These are phyloP conservation scores for Gymnodraco acuticeps DNA, from an alignment of 2,797 vertebrate genomes.

Conservation along the genomic window DNA sequence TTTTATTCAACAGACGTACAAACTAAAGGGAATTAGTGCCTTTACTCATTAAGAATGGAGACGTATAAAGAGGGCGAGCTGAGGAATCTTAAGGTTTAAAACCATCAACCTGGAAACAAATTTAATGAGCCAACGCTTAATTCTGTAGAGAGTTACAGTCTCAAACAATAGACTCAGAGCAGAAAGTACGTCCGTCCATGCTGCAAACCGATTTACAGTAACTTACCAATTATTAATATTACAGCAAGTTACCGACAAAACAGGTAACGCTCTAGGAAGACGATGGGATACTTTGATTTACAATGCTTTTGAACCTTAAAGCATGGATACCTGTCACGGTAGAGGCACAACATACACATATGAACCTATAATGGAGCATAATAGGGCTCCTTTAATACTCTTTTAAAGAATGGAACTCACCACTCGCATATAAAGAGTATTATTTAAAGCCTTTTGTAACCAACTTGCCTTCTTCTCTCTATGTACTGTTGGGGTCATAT, in stretches of 20 bases:
- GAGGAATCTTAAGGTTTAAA: conserved; percentile 62
- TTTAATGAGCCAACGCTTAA: conserved; percentile 57
- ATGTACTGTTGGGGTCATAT: neutral
- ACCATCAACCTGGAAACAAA: conserved; percentile 66
- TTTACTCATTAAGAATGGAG: conserved; percentile 76
- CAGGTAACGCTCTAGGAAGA: too few species aligned
- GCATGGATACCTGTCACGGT: too few species aligned
- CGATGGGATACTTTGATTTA: too few species aligned
- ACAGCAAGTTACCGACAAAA: neutral
- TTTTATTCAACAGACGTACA: conserved; percentile 77
- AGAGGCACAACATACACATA: too few species aligned
- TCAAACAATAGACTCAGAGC: neutral
- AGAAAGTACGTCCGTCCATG: conserved; percentile 8
- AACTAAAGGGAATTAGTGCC: conserved; percentile 74
- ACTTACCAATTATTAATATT: neutral
- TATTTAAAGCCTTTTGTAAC: conserved; percentile 4
- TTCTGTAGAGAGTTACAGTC: conserved; percentile 42
- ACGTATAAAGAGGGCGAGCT: conserved; percentile 55
- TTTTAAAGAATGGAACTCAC: neutral
- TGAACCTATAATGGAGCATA: too few species aligned
- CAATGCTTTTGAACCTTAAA: too few species aligned
- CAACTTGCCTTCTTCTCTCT: neutral
- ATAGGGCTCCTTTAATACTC: too few species aligned
- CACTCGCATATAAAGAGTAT: neutral
- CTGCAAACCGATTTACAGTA: neutral